Evolutionary conservation across 2,797 vertebrate species (phyloP).

Genomic region (Phylloscopus collybita): DNA sequence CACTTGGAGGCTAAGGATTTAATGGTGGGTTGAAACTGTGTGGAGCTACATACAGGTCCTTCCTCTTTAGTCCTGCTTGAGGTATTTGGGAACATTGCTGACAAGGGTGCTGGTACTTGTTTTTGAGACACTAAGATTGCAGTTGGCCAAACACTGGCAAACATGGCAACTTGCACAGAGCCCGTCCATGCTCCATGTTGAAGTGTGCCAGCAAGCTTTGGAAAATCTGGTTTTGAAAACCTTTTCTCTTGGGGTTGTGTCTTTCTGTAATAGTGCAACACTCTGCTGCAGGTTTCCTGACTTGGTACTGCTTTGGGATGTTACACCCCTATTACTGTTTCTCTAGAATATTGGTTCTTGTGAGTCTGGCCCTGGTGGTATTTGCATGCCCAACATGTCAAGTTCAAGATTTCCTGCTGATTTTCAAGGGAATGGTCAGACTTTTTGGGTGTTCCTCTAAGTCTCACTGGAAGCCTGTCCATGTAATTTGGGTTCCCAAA

Average conservation of each 20-base stretch:
- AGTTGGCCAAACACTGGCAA: not conserved
- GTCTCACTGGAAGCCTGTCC: not conserved
- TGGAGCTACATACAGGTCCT: not conserved
- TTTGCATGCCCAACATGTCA: fast-evolving
- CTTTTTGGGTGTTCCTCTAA: not conserved
- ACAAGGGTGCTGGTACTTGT: not conserved
- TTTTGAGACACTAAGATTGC: not conserved
- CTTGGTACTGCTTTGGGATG: not conserved
- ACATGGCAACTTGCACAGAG: not conserved
- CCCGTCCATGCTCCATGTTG: fast-evolving
- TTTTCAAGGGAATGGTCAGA: not conserved
- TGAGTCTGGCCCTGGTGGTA: not conserved
- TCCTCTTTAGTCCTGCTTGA: not conserved
- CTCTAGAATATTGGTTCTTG: not conserved
- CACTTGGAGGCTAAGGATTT: not conserved
- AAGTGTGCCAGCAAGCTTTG: not conserved
- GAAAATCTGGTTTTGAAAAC: not conserved
- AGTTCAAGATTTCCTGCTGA: not conserved
- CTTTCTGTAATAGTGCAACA: not conserved
- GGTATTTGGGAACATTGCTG: not conserved
- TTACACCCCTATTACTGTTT: not conserved
- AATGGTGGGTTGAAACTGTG: not conserved
- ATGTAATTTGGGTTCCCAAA: not conserved
- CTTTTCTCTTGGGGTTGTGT: not conserved
- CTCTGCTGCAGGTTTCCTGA: not conserved